Base-by-base conservation (phyloP, 2,113 vertebrate genomes). In the Alaudala cheleensis region DNA sequence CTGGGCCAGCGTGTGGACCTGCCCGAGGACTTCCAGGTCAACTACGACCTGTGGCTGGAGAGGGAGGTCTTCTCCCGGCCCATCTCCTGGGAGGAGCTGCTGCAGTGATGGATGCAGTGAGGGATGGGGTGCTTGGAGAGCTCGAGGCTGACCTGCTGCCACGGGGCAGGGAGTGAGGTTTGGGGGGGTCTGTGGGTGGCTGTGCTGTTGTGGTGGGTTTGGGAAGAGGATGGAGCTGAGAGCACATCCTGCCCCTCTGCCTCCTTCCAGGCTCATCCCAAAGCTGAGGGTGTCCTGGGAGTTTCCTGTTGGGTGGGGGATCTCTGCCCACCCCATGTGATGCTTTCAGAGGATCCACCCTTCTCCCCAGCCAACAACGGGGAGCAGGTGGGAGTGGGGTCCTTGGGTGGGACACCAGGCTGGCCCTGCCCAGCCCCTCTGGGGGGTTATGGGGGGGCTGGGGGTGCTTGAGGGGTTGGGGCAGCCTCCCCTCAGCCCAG, bases 1-100 rank as follows among this genome's bases (percentile, higher is more conserved):
- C 98, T 99, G 95, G 99, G 99, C 42, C 99, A 99, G 95, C 96
- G 99, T 0, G 98, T 99, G 49, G 99, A 99, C 28, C 98, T 99
- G 56, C 99, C 99, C 0, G 99, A 99, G 97, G 99, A 99, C 79
- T 99, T 99, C 97, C 99, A 99, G 96, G 98, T 99, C 98, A 99
- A 99, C 98, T 99, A 99, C 16, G 99, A 99, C 97, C 98, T 99
- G 18, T 99, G 99, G 99, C 97, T 99, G 69, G 99, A 99, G 94
- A 93, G 99, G n/a, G 99, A 99, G 96, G 99, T 99, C 40, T 99
- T 99, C 96, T 99, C 99, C 93, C 98, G 99, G 65, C 99, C 99
- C 61, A 99, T 99, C 96, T 99, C 98, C 62, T 99, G 99, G 99
- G 99, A 99, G 83, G 99, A 99, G 91, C 98, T 99, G 93, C 98